Evolutionary conservation across 2,113 vertebrate genomes (phyloP).

Genomic region (Eubucco bourcierii): DNA sequence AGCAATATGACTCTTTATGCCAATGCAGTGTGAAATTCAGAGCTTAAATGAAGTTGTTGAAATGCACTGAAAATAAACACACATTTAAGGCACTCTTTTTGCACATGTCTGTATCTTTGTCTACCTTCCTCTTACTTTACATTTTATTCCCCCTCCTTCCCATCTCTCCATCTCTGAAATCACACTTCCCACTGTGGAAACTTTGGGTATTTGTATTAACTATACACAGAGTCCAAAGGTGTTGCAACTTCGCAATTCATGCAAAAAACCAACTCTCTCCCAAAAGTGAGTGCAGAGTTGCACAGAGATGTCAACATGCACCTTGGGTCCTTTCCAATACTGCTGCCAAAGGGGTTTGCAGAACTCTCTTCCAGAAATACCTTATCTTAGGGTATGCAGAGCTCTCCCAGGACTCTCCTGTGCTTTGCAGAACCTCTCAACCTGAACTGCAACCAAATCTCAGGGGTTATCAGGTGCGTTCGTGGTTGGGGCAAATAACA

Average conservation of each 20-base stretch:
- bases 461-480: neutral
- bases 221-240: neutral
- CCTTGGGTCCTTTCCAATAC: neutral
- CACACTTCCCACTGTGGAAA: neutral
- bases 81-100: neutral
- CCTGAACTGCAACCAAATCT: neutral
- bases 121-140: neutral
- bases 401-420: neutral
- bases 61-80: neutral
- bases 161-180: neutral
- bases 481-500: neutral
- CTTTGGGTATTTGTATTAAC: neutral
- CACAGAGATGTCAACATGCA: accelerated
- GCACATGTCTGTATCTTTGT: neutral
- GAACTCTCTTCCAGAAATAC: neutral
- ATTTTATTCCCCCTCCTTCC: neutral
- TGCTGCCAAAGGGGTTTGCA: neutral
- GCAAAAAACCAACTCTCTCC: neutral
- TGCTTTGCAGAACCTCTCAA: neutral
- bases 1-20: neutral
- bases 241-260: neutral
- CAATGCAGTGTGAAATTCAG: neutral
- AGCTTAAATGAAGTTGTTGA: neutral
- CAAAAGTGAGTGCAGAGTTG: neutral
- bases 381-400: neutral